Conservation (phyloP, 2,888 invertebrate species). For the Habrosyne pyritoides region DNA sequence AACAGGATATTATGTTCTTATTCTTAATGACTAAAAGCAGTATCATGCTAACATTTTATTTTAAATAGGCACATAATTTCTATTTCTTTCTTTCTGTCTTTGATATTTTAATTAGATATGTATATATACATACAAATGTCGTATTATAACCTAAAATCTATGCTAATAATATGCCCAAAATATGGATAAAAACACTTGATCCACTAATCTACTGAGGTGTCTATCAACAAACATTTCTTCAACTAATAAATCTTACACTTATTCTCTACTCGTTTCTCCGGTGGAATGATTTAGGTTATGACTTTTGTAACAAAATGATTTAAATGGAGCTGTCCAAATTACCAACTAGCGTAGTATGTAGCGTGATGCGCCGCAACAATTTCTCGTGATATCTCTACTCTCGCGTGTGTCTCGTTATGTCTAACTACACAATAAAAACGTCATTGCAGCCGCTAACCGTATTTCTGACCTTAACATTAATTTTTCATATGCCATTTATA, state of each 20-base stretch:
- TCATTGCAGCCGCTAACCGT: slow-evolving; percentile 32
- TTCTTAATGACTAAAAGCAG: not conserved
- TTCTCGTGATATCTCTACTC: slow-evolving; percentile 48
- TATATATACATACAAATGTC: too few relatives aligned
- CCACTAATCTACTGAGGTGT: slow-evolving; percentile 1
- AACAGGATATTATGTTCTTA: not conserved
- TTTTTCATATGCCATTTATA: slow-evolving; percentile 28
- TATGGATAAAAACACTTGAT: not conserved
- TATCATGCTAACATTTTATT: too few relatives aligned
- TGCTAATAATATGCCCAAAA: not conserved
- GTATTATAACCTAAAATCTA: too few relatives aligned
- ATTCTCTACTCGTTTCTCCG: not conserved
- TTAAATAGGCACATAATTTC: too few relatives aligned
- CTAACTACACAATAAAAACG: slow-evolving; percentile 35
- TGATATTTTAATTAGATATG: too few relatives aligned
- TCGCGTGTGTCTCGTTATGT: slow-evolving; percentile 32
- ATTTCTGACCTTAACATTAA: slow-evolving; percentile 30
- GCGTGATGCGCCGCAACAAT: slow-evolving; percentile 49
- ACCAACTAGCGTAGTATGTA: not conserved
- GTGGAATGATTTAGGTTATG: not conserved
- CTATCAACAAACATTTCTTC: not conserved
- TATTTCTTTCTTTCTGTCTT: too few relatives aligned
- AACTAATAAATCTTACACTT: not conserved
- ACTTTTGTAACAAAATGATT: not conserved
- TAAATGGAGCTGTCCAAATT: slow-evolving; percentile 1